Base-by-base conservation (phyloP, 2,797 vertebrate species). In the Podarcis siculus region DNA sequence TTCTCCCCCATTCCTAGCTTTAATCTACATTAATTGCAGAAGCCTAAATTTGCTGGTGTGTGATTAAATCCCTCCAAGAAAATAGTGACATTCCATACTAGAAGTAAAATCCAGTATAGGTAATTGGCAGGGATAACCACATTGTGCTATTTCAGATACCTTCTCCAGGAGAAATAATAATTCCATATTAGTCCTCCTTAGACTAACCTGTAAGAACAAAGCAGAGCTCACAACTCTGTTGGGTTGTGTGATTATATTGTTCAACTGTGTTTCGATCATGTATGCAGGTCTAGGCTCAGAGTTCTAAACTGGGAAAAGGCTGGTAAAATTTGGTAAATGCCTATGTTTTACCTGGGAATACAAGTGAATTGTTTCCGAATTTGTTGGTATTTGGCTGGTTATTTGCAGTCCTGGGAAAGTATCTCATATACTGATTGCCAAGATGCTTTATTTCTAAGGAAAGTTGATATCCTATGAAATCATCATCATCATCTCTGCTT, bases 361-460 rank as follows among this genome's bases (percentile, higher is more conserved):
- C 83, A 90, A 72, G 71, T 72, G 30, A 72, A 32, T 78, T 66
- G 5, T 25, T 4, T 82, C 42, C n/a, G 10, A 49, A 49, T n/a
- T 37, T 45, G n/a, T 69, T 67, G 21, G 23, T 13, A 42, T 77
- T 37, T 42, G 17, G 66, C 78, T 86, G 17, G 30, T 82, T 4
- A 35, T 58, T 66, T 83, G 76, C 66, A 86, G 79, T 17, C 61
- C 35, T 15, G 32, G 64, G 49, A n/a, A 82, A 39, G 71, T 75
- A 39, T 71, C 77, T 55, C 49, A 83, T 76, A 27, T 32, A 58
- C n/a, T 76, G 69, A 87, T 69, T 85, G 71, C 37, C 58, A 90
- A 58, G 35, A 67, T 23, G 45, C 7, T 61, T 23, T 83, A 83
- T 86, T 45, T 86, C 42, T 37, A 32, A 42, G 66, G 66, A 81